Percentiles rank a stretch among this genome's conserved stretches.
Conservation (phyloP, 2,113 vertebrate genomes). For the Motacilla tschutschensis region DNA sequence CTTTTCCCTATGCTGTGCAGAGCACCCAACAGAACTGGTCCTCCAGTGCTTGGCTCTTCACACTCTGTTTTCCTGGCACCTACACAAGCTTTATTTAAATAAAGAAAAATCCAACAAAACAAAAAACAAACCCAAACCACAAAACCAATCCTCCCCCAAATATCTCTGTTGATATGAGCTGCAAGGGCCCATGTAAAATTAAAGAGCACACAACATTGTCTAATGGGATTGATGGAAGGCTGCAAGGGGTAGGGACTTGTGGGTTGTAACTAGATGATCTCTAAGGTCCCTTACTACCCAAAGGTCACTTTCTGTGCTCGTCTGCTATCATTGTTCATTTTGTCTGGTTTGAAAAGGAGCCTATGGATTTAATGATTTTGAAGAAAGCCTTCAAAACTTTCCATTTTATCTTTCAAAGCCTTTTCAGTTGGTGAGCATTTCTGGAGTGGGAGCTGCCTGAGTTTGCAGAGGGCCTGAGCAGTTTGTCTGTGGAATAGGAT, state of each 20-base stretch:
- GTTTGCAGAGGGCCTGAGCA: neutral
- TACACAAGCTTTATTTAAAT: neutral
- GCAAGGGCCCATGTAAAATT: neutral
- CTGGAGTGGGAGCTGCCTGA: neutral
- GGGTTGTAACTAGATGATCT: neutral
- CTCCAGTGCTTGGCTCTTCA: neutral
- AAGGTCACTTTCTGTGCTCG: rapidly evolving
- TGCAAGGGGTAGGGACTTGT: neutral
- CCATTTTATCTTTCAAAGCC: neutral
- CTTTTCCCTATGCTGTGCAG: neutral
- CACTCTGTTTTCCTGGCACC: neutral
- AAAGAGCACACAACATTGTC: neutral
- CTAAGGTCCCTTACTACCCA: neutral
- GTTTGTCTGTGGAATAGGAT: neutral
- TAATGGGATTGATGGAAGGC: neutral
- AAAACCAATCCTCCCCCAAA: neutral
- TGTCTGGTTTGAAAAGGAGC: neutral
- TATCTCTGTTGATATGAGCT: neutral
- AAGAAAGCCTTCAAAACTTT: neutral
- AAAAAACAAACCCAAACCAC: neutral
- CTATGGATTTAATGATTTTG: neutral
- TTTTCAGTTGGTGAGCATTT: neutral
- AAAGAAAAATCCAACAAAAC: neutral
- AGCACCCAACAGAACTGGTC: neutral
- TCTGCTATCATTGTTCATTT: neutral